Percentiles rank a stretch among this genome's conserved stretches.
These are phyloP conservation scores for Eumerus sabulonum DNA, from an alignment of 2,888 invertebrate genomes.

Conservation along the genomic window DNA sequence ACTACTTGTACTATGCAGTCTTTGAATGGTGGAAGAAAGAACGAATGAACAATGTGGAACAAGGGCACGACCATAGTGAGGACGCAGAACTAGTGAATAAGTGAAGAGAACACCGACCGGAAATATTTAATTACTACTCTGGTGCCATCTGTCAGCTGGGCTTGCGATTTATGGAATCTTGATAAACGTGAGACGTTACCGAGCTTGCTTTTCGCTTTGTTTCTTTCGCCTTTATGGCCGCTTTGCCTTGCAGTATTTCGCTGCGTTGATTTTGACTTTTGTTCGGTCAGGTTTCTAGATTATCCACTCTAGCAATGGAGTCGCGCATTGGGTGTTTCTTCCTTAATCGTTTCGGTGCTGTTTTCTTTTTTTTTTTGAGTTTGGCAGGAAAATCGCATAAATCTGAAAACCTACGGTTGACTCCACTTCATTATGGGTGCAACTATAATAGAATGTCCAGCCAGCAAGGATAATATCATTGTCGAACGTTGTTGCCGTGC, in stretches of 20 bases:
- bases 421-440: conserved; percentile 21
- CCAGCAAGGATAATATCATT: too few species aligned
- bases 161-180: conserved; percentile 70
- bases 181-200: conserved; percentile 62
- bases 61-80: conserved; percentile 23
- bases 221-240: conserved; percentile 3
- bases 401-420: conserved; percentile 13
- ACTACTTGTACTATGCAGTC: too few species aligned
- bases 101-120: conserved; percentile 66
- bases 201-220: conserved; percentile 13
- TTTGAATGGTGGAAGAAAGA: conserved; percentile 2
- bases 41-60: conserved; percentile 48
- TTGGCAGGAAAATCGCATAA: conserved; percentile 56
- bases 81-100: conserved; percentile 11
- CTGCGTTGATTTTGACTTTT: conserved; percentile 39
- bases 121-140: conserved; percentile 71
- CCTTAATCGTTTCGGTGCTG: conserved; percentile 36
- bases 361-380: conserved; percentile 26
- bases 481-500: too few species aligned
- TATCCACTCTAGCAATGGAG: conserved; percentile 45
- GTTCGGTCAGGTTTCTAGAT: conserved; percentile 42
- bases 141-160: conserved; percentile 71
- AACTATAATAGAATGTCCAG: too few species aligned
- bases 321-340: conserved; percentile 36
- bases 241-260: conserved; percentile 24